These are phyloP conservation scores for Panthera leo DNA, from an alignment of 2,113 vertebrate genomes.

Conservation along the genomic window DNA sequence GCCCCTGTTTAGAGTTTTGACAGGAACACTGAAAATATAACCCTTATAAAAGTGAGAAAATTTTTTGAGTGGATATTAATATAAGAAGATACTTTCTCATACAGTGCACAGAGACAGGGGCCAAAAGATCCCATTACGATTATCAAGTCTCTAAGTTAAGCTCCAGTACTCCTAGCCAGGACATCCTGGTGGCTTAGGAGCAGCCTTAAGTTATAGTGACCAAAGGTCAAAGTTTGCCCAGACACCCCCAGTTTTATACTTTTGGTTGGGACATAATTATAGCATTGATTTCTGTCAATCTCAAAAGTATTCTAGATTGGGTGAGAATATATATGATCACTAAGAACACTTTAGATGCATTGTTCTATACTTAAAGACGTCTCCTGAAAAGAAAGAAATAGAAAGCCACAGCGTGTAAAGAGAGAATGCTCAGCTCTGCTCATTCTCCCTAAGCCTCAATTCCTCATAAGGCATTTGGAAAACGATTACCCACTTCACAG, in stretches of 20 bases:
- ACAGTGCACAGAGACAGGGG: neutral
- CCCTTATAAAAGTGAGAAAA: neutral
- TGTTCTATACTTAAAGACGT: neutral
- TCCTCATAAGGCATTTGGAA: neutral
- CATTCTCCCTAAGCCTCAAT: neutral
- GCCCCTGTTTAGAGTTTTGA: neutral
- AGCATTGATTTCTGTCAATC: neutral
- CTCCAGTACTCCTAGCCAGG: neutral
- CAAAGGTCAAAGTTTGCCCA: neutral
- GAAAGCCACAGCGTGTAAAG: neutral
- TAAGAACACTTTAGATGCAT: neutral
- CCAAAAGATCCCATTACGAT: neutral
- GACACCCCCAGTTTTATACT: neutral
- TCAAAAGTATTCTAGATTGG: neutral
- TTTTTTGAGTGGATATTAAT: neutral
- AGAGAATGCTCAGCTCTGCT: neutral
- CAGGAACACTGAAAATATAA: neutral
- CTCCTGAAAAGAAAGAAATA: neutral
- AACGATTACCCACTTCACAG: neutral
- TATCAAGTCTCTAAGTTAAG: neutral
- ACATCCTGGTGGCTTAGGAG: neutral
- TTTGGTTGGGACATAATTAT: neutral
- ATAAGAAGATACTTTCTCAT: neutral
- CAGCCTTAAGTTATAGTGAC: neutral
- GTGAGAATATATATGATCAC: neutral